These are phyloP conservation scores for Papilio dardanus DNA, from an alignment of 1,140 invertebrate species.

Conservation along the genomic window DNA sequence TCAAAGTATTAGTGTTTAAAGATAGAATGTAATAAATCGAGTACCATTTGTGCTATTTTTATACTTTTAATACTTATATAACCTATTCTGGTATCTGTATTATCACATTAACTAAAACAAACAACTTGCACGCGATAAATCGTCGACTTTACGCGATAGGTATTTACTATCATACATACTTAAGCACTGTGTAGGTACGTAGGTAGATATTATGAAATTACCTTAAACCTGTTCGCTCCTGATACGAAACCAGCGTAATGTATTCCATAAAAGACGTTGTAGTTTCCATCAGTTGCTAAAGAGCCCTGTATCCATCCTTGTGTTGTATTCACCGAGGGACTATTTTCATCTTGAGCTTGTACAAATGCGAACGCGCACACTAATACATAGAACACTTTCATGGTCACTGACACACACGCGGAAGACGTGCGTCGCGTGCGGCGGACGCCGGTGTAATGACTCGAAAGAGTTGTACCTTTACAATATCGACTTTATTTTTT, in stretches of 20 bases:
- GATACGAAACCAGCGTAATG: constrained; percentile 59
- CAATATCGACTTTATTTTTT: constrained; percentile 22
- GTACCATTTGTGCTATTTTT: too few species aligned
- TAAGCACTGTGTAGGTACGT: neutral
- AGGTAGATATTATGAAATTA: constrained; percentile 42
- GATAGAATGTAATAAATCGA: too few species aligned
- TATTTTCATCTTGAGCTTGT: constrained; percentile 52
- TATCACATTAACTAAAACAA: too few species aligned
- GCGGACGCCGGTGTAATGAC: constrained; percentile 28
- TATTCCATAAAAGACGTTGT: constrained; percentile 62
- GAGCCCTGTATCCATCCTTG: constrained; percentile 60
- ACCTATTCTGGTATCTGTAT: too few species aligned
- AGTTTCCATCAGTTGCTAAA: constrained; percentile 53
- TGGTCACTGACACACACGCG: neutral
- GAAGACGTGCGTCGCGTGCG: constrained; percentile 17
- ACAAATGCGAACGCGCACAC: constrained; percentile 43
- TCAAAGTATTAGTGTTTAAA: too few species aligned
- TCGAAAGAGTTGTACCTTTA: constrained; percentile 4
- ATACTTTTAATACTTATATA: too few species aligned
- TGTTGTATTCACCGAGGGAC: constrained; percentile 55
- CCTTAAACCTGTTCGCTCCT: constrained; percentile 68
- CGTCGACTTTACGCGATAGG: too few species aligned
- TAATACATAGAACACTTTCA: constrained; percentile 48
- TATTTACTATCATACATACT: too few species aligned
- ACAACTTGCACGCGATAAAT: too few species aligned